These are phyloP conservation scores for Drosophila orena DNA, from an alignment of 1,140 invertebrate species.

Conservation along the genomic window DNA sequence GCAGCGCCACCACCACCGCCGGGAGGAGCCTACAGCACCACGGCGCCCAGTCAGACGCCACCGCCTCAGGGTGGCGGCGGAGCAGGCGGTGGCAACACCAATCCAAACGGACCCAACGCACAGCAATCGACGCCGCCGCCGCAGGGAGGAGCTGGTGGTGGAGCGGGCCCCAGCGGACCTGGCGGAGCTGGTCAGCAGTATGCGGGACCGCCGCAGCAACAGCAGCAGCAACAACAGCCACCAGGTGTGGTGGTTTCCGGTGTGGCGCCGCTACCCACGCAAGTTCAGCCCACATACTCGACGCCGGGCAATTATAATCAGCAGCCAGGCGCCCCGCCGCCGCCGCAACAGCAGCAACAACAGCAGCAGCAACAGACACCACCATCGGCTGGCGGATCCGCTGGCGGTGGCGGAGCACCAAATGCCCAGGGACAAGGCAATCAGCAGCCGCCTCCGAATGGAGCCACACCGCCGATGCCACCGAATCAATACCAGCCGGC, in stretches of 20 bases:
- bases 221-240: constrained; percentile 73
- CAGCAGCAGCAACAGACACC: constrained; percentile 54
- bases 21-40: constrained; percentile 68
- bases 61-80: constrained; percentile 61
- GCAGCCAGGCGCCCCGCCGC: constrained; percentile 50
- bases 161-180: constrained; percentile 13
- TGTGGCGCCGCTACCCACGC: constrained; percentile 64
- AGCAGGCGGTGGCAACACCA: constrained; percentile 44
- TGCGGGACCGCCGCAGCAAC: constrained; percentile 57
- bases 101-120: constrained; percentile 78
- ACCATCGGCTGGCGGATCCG: constrained; percentile 25
- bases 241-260: constrained; percentile 63
- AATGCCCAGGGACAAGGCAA: constrained; percentile 50
- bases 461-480: constrained; percentile 70
- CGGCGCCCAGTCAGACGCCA: constrained; percentile 79
- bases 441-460: constrained; percentile 68
- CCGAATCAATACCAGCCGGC: constrained; percentile 83
- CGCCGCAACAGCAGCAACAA: constrained; percentile 56
- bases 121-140: constrained; percentile 80
- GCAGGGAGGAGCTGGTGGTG: constrained; percentile 19
- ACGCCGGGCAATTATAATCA: constrained; percentile 63
- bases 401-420: constrained; percentile 35
- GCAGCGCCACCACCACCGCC: constrained; percentile 65
- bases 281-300: constrained; percentile 78
- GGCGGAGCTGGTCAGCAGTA: constrained; percentile 67